A percentile compares a stretch with the other conserved stretches of the same genome.
These are phyloP conservation scores for Jacana jacana DNA, from an alignment of 2,113 vertebrate species.

Conservation along the genomic window DNA sequence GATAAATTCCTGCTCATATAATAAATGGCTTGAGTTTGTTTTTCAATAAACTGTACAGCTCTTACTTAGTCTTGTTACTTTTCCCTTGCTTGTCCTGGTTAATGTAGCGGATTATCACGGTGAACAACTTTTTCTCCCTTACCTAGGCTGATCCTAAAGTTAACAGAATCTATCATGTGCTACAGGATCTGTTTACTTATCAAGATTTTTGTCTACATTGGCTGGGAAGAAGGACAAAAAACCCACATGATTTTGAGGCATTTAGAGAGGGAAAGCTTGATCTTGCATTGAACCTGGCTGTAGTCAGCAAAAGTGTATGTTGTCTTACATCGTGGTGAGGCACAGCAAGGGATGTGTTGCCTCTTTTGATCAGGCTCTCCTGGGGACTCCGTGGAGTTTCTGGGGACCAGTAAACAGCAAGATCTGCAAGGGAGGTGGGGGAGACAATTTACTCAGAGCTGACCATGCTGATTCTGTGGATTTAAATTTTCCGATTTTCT, in stretches of 20 bases:
- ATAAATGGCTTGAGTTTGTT: neutral
- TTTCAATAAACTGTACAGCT: neutral
- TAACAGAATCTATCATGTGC: neutral
- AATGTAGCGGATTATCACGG: neutral
- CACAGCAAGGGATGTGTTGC: neutral
- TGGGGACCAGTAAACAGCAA: neutral
- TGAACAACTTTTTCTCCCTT: neutral
- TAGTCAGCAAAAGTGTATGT: neutral
- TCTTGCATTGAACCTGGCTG: neutral
- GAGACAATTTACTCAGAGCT: neutral
- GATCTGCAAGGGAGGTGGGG: neutral
- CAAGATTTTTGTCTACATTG: neutral
- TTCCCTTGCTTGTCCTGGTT: neutral
- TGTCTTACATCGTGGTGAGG: neutral
- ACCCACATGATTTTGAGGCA: neutral
- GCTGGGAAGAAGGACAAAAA: neutral
- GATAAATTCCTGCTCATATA: neutral
- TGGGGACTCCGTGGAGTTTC: neutral
- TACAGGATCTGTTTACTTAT: neutral
- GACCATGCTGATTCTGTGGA: neutral
- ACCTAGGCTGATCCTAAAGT: neutral
- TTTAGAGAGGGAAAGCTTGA: neutral
- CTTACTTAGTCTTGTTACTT: neutral
- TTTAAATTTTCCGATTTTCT: neutral
- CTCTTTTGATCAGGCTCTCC: neutral